Conservation (phyloP, 2,113 vertebrate species). For the Oryctolagus cuniculus region DNA sequence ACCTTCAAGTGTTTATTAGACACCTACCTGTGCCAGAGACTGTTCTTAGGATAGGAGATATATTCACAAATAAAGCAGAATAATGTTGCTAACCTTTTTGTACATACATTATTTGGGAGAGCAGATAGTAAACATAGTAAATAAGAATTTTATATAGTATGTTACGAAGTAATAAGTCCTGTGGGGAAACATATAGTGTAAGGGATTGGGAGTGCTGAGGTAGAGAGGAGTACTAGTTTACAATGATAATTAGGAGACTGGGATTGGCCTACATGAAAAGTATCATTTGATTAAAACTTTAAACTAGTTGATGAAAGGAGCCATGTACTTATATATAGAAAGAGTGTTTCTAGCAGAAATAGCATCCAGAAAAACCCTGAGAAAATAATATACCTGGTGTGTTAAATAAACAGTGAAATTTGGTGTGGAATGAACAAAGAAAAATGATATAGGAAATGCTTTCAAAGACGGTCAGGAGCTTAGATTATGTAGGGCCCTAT, state of each 20-base stretch:
- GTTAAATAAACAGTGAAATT: background rate
- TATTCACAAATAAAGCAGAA: background rate
- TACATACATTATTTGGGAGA: background rate
- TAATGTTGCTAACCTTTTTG: background rate
- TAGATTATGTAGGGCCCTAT: background rate
- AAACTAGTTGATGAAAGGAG: background rate
- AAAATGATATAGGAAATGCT: background rate
- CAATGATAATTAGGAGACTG: background rate
- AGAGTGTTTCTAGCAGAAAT: background rate
- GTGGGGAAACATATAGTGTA: background rate
- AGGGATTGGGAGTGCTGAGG: background rate
- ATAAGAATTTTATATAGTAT: background rate
- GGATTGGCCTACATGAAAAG: background rate
- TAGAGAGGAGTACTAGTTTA: background rate
- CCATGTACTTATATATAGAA: background rate
- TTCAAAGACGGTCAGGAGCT: background rate
- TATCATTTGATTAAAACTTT: background rate
- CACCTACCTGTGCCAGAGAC: background rate
- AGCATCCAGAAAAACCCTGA: background rate
- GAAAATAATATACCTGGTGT: background rate
- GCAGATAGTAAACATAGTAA: background rate
- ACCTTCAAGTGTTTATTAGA: background rate
- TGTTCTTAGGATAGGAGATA: background rate
- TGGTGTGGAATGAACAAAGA: background rate
- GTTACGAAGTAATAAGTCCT: background rate